Base-by-base conservation (phyloP, 2,113 vertebrate species). In the Aspiorhynchus laticeps region DNA sequence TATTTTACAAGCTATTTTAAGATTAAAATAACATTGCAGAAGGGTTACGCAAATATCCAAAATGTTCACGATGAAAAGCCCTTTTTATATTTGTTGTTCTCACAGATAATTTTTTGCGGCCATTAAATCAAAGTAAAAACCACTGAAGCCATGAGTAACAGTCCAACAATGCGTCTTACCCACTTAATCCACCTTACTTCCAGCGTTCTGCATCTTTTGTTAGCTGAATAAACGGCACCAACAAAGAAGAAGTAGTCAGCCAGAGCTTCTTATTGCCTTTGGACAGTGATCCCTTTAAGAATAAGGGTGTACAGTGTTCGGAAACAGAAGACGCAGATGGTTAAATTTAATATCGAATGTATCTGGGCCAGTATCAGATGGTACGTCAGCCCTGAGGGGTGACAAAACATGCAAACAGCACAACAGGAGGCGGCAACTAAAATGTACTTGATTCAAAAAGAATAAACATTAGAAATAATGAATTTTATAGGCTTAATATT, bases 291-390 rank as follows among this genome's bases (percentile, higher is more conserved):
- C 71, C 71, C 74, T 78, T 67, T 82, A 14, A 87, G 80, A 89
- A 89, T 65, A 85, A 71, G 63, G 74, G 71, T 79, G 81, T 86
- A 83, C 10, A n/a, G 84, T 83, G 56, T 80, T 86, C 14, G 36
- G 87, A 84, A 86, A 83, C 65, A 67, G 53, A 86, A 83, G 80
- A 83, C n/a, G 61, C 76, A n/a, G 63, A 48, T 74, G 28, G 84
- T 83, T 83, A 51, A 83, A 86, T 86, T 63, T 80, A 81, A 88
- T 90, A 86, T 77, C 5, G 85, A 43, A 78, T 85, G 56, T 80
- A 83, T 90, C 87, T 88, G 21, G 88, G 80, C 84, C 85, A 90
- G 75, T 79, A 74, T 83, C 87, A 82, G 59, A 56, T 87, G 61
- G 26, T 61, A 2, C 31, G 26, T 33, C n/a, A 38, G 79, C 67